A percentile compares a stretch with the other conserved stretches of the same genome.
phyloP scores from a whole-genome alignment of 2,113 vertebrate species.

The Oriolus oriolus region DNA sequence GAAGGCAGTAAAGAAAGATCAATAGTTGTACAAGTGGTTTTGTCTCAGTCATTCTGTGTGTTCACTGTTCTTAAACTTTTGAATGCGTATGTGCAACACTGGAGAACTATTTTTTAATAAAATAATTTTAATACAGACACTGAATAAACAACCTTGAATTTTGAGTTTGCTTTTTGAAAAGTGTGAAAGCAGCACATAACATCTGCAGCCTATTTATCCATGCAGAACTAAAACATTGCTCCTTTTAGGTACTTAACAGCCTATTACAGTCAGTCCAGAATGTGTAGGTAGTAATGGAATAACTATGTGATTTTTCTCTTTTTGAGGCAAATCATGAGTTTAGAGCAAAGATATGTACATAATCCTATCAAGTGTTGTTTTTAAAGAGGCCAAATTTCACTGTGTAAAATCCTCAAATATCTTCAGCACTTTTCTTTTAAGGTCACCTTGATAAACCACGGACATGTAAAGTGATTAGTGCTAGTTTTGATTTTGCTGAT shows the following conservation, averaged over 20 bases:
- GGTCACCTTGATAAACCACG: not conserved
- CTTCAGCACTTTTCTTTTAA: not conserved
- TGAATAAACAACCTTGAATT: not conserved
- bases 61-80: not conserved
- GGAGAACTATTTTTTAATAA: not conserved
- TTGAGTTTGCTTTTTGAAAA: not conserved
- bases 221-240: not conserved
- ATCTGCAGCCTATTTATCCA: not conserved
- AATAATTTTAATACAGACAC: not conserved
- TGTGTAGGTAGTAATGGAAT: not conserved
- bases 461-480: not conserved
- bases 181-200: not conserved
- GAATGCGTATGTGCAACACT: not conserved
- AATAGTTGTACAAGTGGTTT: not conserved
- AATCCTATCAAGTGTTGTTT: not conserved
- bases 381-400: not conserved
- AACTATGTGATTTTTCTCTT: not conserved
- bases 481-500: not conserved
- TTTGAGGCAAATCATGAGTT: not conserved
- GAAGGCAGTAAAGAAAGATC: not conserved
- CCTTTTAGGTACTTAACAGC: not conserved
- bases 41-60: not conserved
- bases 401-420: not conserved
- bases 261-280: not conserved
- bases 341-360: not conserved